Evolutionary conservation across 2,113 vertebrate genomes (phyloP).

Genomic region (Thinocorus orbignyianus): DNA sequence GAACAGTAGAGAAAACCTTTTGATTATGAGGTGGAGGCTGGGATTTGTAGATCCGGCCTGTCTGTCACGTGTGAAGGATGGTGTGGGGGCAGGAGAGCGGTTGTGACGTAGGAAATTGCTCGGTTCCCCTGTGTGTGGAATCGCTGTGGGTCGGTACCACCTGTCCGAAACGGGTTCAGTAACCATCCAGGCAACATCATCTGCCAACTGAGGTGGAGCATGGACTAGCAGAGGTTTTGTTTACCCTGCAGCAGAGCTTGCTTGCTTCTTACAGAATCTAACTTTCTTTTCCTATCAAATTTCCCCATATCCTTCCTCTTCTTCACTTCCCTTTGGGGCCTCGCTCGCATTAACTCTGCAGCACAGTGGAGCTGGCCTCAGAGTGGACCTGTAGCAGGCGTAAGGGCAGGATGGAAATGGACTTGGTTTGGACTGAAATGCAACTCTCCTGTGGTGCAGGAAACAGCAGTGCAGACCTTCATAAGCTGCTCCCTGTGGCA

Average conservation of each 20-base stretch:
- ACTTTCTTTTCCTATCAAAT: not conserved
- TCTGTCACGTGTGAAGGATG: not conserved
- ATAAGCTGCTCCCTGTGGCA: not conserved
- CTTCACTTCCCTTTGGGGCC: not conserved
- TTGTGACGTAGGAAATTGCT: not conserved
- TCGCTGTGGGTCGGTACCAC: not conserved
- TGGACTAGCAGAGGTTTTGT: not conserved
- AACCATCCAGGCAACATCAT: not conserved
- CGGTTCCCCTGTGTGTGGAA: accelerated
- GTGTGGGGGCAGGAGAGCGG: accelerated
- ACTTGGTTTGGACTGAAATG: not conserved
- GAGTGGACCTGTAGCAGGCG: accelerated
- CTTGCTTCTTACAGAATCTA: not conserved
- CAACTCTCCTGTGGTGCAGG: not conserved
- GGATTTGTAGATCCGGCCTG: not conserved
- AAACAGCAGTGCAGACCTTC: not conserved
- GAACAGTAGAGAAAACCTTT: not conserved
- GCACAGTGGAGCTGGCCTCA: accelerated
- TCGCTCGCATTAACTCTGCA: accelerated
- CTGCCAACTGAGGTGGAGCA: not conserved
- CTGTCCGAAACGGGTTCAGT: not conserved
- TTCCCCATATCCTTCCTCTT: slow-evolving; percentile 8
- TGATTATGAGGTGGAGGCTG: not conserved
- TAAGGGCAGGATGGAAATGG: not conserved
- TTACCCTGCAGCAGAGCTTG: not conserved